Percentiles rank a stretch among this genome's conserved stretches.
phyloP scores from a whole-genome alignment of 2,888 invertebrate genomes.

The Cataglyphis cursor region DNA sequence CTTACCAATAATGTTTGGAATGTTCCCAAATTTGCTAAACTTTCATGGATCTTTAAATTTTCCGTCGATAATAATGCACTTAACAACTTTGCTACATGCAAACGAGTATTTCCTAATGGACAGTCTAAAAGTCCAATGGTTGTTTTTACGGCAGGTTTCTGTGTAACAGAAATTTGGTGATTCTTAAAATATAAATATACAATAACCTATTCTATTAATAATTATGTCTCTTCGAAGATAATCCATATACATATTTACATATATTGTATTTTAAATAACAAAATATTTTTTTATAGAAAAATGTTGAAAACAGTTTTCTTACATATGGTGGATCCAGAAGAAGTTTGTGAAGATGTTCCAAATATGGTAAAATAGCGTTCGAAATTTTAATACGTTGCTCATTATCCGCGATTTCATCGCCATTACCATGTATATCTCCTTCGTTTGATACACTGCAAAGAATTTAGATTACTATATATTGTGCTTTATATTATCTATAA shows the following conservation, averaged over 20 bases:
- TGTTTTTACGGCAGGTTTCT: slow-evolving; percentile 90
- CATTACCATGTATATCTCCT: slow-evolving; percentile 78
- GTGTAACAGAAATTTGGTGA: slow-evolving; percentile 3
- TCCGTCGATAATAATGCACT: slow-evolving; percentile 92
- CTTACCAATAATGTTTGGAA: slow-evolving; percentile 88
- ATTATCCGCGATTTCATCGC: slow-evolving; percentile 87
- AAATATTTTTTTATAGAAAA: background rate
- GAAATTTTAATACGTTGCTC: slow-evolving; percentile 90
- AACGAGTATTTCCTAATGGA: slow-evolving; percentile 93
- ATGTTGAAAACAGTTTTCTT: slow-evolving; percentile 76
- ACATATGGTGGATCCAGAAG: slow-evolving; percentile 92
- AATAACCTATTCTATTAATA: background rate
- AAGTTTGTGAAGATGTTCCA: slow-evolving; percentile 91
- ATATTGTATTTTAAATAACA: background rate
- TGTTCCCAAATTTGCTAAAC: slow-evolving; percentile 88
- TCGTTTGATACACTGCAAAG: slow-evolving; percentile 74
- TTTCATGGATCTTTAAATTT: slow-evolving; percentile 91
- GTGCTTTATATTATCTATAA: background rate
- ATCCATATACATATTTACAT: background rate
- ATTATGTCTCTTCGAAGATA: background rate
- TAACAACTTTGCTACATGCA: slow-evolving; percentile 93
- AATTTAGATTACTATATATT: background rate
- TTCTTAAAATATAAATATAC: slow-evolving; percentile 3
- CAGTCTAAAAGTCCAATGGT: slow-evolving; percentile 91
- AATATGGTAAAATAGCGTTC: slow-evolving; percentile 90